Percentiles rank a stretch among this genome's conserved stretches.
phyloP scores from a whole-genome alignment of 2,888 invertebrate species.

The Sericinus montela region DNA sequence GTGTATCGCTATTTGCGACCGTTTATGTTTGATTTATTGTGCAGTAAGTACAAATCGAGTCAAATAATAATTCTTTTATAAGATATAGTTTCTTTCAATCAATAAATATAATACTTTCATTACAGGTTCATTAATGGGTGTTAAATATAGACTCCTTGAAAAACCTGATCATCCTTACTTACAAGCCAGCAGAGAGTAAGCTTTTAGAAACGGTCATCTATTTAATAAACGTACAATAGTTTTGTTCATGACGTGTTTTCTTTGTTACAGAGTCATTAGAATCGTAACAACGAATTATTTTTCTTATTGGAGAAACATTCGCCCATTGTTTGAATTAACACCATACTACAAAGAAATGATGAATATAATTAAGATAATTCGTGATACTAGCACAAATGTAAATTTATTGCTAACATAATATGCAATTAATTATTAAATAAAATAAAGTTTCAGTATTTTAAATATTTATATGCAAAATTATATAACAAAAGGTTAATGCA shows the following conservation, averaged over 20 bases:
- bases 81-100: not conserved
- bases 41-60: slow-evolving; percentile 27
- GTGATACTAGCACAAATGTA: slow-evolving; percentile 29
- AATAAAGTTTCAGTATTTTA: too few species aligned
- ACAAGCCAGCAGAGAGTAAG: slow-evolving; percentile 30
- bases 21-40: slow-evolving; percentile 37
- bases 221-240: too few species aligned
- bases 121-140: slow-evolving; percentile 35
- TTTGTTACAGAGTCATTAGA: slow-evolving; percentile 28
- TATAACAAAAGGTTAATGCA: too few species aligned
- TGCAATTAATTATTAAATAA: not conserved
- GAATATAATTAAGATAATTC: slow-evolving; percentile 29
- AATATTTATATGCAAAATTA: too few species aligned
- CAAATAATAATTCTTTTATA: not conserved
- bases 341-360: slow-evolving; percentile 34
- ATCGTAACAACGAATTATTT: slow-evolving; percentile 34
- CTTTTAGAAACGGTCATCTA: not conserved
- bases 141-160: slow-evolving; percentile 28
- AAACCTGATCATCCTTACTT: slow-evolving; percentile 35
- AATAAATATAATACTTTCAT: slow-evolving; percentile 5
- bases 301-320: slow-evolving; percentile 38
- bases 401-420: slow-evolving; percentile 3
- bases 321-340: slow-evolving; percentile 29
- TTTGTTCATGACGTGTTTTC: too few species aligned
- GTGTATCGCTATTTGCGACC: slow-evolving; percentile 35